These are phyloP conservation scores for Halictus quadricinctus DNA, from an alignment of 2,888 invertebrate species.

Conservation along the genomic window DNA sequence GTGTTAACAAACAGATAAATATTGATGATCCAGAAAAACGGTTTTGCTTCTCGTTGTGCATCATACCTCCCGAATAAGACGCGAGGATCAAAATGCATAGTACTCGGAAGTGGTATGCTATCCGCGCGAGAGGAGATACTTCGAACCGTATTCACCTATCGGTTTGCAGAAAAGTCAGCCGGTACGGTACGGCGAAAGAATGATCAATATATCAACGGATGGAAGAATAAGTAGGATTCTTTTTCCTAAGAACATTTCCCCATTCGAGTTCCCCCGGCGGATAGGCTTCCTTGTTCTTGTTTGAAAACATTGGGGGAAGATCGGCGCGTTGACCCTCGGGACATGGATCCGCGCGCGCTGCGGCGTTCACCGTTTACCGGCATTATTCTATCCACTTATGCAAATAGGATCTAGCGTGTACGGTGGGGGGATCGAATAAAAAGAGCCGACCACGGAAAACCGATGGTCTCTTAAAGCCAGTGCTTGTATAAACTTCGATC, in stretches of 20 bases:
- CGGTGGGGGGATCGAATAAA: conserved; percentile 34
- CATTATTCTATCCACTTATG: conserved; percentile 71
- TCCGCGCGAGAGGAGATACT: not conserved
- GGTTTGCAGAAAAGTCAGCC: not conserved
- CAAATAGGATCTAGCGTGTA: conserved; percentile 60
- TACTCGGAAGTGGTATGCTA: not conserved
- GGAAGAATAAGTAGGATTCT: conserved; percentile 8
- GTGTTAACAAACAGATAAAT: no score
- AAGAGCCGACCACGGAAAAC: conserved; percentile 64
- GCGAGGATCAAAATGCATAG: not conserved
- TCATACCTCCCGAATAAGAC: not conserved
- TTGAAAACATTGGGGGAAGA: conserved; percentile 29
- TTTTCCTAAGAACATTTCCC: conserved; percentile 14
- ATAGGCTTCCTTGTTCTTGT: not conserved
- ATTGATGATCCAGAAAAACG: no score
- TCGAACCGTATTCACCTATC: not conserved
- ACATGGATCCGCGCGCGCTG: not conserved
- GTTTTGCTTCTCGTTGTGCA: no score
- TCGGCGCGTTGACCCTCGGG: conserved; percentile 31
- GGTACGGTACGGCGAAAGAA: not conserved
- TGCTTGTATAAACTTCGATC: conserved; percentile 70
- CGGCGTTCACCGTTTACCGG: conserved; percentile 53
- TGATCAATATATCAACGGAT: conserved; percentile 30
- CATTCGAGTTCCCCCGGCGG: conserved; percentile 18
- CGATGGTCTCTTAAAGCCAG: conserved; percentile 61